Evolutionary conservation across 1,140 invertebrate genomes (phyloP), one percentile per base, ranked within the genome.

Genomic region (Eriosoma lanigerum): DNA sequence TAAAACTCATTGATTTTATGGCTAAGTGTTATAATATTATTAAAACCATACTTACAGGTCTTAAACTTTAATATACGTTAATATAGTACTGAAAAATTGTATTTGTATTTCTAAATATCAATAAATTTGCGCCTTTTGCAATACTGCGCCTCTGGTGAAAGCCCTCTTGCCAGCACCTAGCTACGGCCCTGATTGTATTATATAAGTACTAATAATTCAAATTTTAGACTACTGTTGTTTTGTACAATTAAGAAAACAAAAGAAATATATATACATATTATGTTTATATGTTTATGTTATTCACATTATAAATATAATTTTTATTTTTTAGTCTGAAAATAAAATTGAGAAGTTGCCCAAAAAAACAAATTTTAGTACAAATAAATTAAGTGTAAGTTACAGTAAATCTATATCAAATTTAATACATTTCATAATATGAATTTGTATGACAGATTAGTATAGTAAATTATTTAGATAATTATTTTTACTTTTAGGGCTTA

Each of bases 321-420:
- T 70, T 0, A 19, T 3, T 72, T 3, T 24, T 72, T 29, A 72
- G 68, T 29, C 15, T 4, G 46, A 72, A 72, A 72, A 17, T 72
- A 72, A 72, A 52, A 52, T 72, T 52, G n/a, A 9, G 0, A 72
- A 24, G 13, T 24, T 72, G 29, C 19, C 46, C n/a, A 72, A 72
- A 46, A 24, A 46, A 19, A 48, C 26, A 15, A 38, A 24, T 5
- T 9, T 70, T 13, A 70, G 48, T 48, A 26, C 21, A 15, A 70
- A 48, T 70, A 50, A 29, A 72, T 29, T 29, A 29, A 72, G 68
- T 72, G 68, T 72, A 52, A 72, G 66, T 48, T 17, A 21, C 21
- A 15, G 1, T 68, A 15, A 52, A 48, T 2, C 1, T 12, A 21
- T 68, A 44, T 21, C n/a, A 38, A 3, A 38, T 46, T 46, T 4